Base-by-base conservation (phyloP, 2,888 invertebrate genomes). In the Lasioglossum zephyrum region DNA sequence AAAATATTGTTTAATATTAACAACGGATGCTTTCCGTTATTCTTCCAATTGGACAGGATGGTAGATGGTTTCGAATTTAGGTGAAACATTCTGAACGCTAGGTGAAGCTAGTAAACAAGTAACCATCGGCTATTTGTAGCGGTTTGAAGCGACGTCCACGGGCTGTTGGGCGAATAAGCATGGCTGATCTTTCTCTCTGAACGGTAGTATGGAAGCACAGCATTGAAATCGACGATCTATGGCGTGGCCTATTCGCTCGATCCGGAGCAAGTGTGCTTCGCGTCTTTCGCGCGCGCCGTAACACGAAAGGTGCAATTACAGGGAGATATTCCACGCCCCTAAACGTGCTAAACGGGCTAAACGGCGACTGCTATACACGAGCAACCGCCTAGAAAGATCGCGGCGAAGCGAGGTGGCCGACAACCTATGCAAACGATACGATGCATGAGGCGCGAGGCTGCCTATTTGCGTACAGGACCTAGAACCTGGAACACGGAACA, bases 261-360 rank as follows among this genome's bases (percentile, higher is more conserved):
- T 22, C 22, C 69, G 39, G 9, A 69, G 39, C 39, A 39, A 22
- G 36, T 69, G 31, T 16, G 36, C n/a, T 22, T 22, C 69, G 77
- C 81, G 47, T 60, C 31, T 60, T 26, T 16, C 53, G 72, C 77
- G 72, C 82, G 74, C 80, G 70, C 3, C 53, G 22, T 73, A 79
- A 66, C 83, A 73, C 87, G 82, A 87, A 87, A 87, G 89, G 79
- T 81, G 87, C 89, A 89, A 88, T 88, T 88, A 88, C 85, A 85
- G 81, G 79, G 85, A 89, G 87, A 88, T 89, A 87, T 88, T 79
- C 89, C 81, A 69, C 72, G 47, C 78, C 73, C 60, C 80, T 73
- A 60, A 60, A 60, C 26, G 60, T 11, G 60, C 60, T 60, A 60
- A 60, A 60, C 60, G 60, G 60, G 60, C 60, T 31, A 60, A 60